Base-by-base conservation (phyloP, 2,888 invertebrate species). In the Lasioglossum figueresi region DNA sequence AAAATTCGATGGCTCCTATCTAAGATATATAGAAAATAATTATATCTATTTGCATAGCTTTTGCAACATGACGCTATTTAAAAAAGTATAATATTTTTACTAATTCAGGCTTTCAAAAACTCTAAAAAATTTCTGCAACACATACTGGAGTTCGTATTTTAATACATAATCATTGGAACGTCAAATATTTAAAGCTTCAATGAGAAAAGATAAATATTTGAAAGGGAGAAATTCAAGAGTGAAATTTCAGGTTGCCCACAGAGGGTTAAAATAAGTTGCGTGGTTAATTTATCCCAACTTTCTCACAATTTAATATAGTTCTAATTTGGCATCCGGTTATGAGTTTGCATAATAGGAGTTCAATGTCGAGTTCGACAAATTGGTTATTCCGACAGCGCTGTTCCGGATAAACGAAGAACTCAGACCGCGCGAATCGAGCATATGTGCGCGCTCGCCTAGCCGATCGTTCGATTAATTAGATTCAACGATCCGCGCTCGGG, bases 401-500 rank as follows among this genome's bases (percentile, higher is more conserved):
- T 12, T 56, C 56, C 56, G 56, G 56, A 56, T 56, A 56, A 56
- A n/a, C n/a, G n/a, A n/a, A 56, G 4, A 75, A 82, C 75, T 82
- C 74, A n/a, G 31, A 75, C 43, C 76, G 66, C 68, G 48, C 34
- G 68, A 45, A 23, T 4, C 37, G 45, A 45, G 14, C 23, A 19
- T 23, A 34, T 59, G 37, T 23, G 40, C 14, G 23, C 37, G 8
- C 68, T 31, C 31, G 73, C 75, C 56, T 31, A 73, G 34, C 43
- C 34, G 43, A 4, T 27, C 52, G 74, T 80, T 78, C 83, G 83
- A 90, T 86, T 82, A 89, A 90, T 90, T 87, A 84, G 72, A 80
- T 77, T 34, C 83, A 84, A 83, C 79, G 88, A 85, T 79, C 83
- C 86, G 70, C 76, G 48, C 76, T 34, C 43, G 78, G 84, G 52